Percentiles rank a stretch among this genome's conserved stretches.
Evolutionary conservation across 1,140 invertebrate genomes (phyloP).

Genomic region (Drosophila oshimai): DNA sequence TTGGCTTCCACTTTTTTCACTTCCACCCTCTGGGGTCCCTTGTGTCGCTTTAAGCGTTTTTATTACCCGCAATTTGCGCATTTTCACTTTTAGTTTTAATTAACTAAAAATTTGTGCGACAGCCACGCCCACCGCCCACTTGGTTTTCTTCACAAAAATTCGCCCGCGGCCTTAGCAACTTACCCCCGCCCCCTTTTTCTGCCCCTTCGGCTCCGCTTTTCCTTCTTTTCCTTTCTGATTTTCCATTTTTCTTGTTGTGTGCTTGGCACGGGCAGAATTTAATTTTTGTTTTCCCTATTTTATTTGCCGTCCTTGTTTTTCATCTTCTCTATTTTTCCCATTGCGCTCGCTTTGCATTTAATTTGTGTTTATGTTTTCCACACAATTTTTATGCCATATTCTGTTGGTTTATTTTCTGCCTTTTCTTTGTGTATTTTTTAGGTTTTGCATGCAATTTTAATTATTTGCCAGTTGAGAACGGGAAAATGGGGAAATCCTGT

Average conservation of each 20-base stretch:
- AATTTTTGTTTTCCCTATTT: conserved; percentile 49
- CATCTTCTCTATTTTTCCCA: conserved; percentile 28
- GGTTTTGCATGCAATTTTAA: conserved; percentile 62
- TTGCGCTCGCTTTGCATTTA: conserved; percentile 55
- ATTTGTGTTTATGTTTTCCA: conserved; percentile 51
- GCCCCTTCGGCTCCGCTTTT: conserved; percentile 2
- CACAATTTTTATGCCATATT: conserved; percentile 55
- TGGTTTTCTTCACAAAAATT: conserved; percentile 7
- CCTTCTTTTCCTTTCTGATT: conserved; percentile 16
- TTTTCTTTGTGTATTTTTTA: conserved; percentile 36
- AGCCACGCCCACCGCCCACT: background rate
- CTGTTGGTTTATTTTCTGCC: conserved; percentile 49
- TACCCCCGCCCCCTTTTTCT: background rate
- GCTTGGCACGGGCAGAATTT: conserved; percentile 21
- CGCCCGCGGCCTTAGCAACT: conserved; percentile 21
- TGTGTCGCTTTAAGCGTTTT: conserved; percentile 57
- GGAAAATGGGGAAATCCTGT: conserved; percentile 5
- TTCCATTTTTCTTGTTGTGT: conserved; percentile 38
- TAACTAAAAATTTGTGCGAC: conserved; percentile 70
- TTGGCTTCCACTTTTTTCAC: background rate
- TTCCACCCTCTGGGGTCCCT: background rate
- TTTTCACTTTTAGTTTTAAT: conserved; percentile 80
- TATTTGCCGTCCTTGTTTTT: conserved; percentile 60
- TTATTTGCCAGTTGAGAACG: conserved; percentile 51
- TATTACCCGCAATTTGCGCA: conserved; percentile 74